phyloP scores from a whole-genome alignment of 2,113 vertebrate genomes.

The Lycaon pictus region DNA sequence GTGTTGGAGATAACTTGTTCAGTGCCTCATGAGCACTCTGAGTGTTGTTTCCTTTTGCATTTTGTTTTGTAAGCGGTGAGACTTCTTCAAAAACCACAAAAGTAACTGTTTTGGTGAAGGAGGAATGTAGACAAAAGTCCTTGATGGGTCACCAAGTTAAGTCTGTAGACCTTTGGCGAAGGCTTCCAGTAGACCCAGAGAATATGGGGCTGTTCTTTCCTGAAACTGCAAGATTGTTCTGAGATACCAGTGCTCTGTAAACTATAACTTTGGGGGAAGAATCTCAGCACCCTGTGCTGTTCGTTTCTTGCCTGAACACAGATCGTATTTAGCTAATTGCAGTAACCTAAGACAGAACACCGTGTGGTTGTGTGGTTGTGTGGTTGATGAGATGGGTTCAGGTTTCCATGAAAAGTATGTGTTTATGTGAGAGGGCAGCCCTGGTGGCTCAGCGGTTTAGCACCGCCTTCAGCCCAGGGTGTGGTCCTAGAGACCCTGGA shows the following conservation, averaged over 20 bases:
- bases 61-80: not conserved
- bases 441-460: too few species aligned
- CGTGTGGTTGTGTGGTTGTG: not conserved
- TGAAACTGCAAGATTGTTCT: not conserved
- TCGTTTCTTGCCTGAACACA: not conserved
- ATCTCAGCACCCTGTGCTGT: not conserved
- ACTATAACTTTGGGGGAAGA: not conserved
- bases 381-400: not conserved
- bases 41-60: too few species aligned
- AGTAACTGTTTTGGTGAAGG: not conserved
- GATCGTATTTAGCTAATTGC: not conserved
- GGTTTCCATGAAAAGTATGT: not conserved
- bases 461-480: too few species aligned
- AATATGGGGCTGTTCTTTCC: not conserved
- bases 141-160: not conserved
- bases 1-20: fast-evolving
- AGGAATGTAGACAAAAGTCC: not conserved
- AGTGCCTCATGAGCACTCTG: too few species aligned
- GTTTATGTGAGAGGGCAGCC: not conserved
- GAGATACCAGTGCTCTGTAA: not conserved
- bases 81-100: not conserved
- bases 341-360: not conserved
- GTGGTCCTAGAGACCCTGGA: too few species aligned
- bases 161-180: not conserved
- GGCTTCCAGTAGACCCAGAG: too few species aligned